phyloP scores from a whole-genome alignment of 2,888 invertebrate species.

The Dimorphilus gyrociliatus region DNA sequence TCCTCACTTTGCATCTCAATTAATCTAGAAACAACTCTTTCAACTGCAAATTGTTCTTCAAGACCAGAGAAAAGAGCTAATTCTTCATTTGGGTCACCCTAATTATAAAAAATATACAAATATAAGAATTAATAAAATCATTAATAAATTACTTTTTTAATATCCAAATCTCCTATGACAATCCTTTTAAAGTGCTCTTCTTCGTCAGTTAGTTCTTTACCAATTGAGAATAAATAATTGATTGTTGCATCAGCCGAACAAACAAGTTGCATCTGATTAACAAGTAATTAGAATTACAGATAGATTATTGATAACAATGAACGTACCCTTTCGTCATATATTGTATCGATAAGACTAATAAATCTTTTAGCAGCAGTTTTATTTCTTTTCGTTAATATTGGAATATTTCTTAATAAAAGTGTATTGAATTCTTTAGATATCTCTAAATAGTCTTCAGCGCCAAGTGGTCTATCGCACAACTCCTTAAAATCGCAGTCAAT shows the following conservation, averaged over 20 bases:
- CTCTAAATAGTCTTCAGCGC: constrained; percentile 83
- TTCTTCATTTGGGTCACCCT: constrained; percentile 46
- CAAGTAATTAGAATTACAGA: neutral
- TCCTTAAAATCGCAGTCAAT: constrained; percentile 74
- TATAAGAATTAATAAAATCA: too few species aligned
- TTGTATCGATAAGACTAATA: constrained; percentile 85
- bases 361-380: constrained; percentile 82
- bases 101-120: too few species aligned
- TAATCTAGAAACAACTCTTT: constrained; percentile 76
- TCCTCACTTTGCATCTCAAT: constrained; percentile 87
- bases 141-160: constrained; percentile 40
- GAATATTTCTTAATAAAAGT: constrained; percentile 73
- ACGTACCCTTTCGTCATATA: constrained; percentile 74
- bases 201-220: constrained; percentile 20
- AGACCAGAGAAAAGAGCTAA: constrained; percentile 87
- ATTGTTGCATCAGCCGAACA: constrained; percentile 64
- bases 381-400: constrained; percentile 56
- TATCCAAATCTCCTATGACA: constrained; percentile 86
- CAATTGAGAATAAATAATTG: constrained; percentile 51
- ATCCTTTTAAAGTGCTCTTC: constrained; percentile 61
- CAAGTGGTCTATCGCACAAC: constrained; percentile 77
- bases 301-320: too few species aligned
- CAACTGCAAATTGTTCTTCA: constrained; percentile 92
- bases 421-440: constrained; percentile 86
- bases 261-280: constrained; percentile 53